phyloP scores from a whole-genome alignment of 2,113 vertebrate species.

The Pelmatolapia mariae region DNA sequence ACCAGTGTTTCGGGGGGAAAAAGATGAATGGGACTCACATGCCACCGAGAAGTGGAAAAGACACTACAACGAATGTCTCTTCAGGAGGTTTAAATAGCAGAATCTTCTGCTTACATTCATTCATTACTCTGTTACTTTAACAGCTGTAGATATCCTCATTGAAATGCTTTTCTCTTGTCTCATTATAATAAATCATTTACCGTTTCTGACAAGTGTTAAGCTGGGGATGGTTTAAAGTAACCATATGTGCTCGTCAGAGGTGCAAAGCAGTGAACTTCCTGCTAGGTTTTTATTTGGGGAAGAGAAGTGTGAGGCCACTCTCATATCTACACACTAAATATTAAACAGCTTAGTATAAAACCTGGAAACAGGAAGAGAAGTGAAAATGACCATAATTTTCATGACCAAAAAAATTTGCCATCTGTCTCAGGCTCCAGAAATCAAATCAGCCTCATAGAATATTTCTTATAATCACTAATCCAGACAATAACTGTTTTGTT shows the following conservation, averaged over 20 bases:
- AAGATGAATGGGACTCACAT: constrained; percentile 47
- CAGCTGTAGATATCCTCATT: neutral
- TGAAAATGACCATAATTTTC: neutral
- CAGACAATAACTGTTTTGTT: neutral
- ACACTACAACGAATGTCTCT: neutral
- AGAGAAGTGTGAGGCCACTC: neutral
- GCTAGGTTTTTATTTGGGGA: neutral
- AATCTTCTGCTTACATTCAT: neutral
- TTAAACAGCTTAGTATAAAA: neutral
- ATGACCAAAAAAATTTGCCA: neutral
- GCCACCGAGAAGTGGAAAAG: constrained; percentile 20
- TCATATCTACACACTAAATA: neutral
- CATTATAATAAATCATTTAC: neutral
- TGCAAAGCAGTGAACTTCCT: neutral
- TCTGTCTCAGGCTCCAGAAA: neutral
- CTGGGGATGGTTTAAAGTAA: neutral
- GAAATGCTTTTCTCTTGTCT: neutral
- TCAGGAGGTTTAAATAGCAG: neutral
- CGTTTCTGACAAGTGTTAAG: neutral
- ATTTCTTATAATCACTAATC: neutral
- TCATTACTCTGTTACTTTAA: neutral
- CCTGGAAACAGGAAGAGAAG: neutral
- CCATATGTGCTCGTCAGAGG: neutral
- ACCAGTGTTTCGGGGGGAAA: neutral
- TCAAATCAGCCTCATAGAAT: neutral